These are phyloP conservation scores for Autographa gamma DNA, from an alignment of 2,888 invertebrate species.

Conservation along the genomic window DNA sequence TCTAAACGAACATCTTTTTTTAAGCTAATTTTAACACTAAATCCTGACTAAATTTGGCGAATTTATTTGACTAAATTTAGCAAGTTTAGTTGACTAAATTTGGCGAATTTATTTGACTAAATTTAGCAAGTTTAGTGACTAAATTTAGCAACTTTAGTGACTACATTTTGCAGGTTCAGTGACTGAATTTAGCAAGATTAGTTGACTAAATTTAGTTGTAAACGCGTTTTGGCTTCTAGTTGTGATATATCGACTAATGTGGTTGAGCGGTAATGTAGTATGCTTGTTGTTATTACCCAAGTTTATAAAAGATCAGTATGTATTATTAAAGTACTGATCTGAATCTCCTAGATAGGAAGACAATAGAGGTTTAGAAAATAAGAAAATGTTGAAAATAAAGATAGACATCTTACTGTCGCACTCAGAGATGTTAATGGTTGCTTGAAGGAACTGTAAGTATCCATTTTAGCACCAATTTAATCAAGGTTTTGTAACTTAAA, in stretches of 20 bases:
- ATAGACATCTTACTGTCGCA: too few species aligned
- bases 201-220: not conserved
- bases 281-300: slow-evolving; percentile 5
- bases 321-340: not conserved
- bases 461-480: too few species aligned
- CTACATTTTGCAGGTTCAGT: too few species aligned
- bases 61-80: not conserved
- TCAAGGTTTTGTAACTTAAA: too few species aligned
- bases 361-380: not conserved
- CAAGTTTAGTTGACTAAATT: not conserved
- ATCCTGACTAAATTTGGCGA: not conserved
- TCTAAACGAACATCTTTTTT: not conserved
- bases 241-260: slow-evolving; percentile 37
- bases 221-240: slow-evolving; percentile 15
- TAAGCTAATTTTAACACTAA: not conserved
- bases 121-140: not conserved
- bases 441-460: too few species aligned
- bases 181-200: not conserved
- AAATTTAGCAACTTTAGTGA: not conserved
- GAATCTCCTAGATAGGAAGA: not conserved
- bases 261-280: slow-evolving; percentile 27
- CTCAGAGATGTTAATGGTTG: too few species aligned
- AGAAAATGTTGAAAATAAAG: too few species aligned
- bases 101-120: not conserved
- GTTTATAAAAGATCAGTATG: not conserved